Evolutionary conservation across 2,113 vertebrate species (phyloP).

Genomic region (Rhea americana): DNA sequence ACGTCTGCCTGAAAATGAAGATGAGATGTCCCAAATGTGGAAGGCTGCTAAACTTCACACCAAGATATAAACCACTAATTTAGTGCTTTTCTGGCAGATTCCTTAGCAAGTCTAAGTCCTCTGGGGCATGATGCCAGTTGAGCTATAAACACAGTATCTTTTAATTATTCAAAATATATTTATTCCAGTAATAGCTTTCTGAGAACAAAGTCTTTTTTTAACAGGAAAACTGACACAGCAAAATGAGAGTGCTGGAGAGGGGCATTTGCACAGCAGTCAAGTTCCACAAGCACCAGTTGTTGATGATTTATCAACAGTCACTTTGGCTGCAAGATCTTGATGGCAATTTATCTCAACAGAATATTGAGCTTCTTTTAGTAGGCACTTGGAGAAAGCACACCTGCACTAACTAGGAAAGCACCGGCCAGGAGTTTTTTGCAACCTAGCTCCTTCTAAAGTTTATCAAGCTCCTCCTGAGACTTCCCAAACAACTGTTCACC

Average conservation of each 20-base stretch:
- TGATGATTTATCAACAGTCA: conserved; percentile 11
- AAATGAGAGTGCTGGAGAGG: conserved; percentile 10
- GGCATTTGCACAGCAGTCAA: neutral
- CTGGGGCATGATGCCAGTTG: conserved; percentile 20
- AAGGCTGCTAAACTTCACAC: conserved; percentile 31
- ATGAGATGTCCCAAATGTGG: conserved; percentile 5
- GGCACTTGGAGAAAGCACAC: neutral
- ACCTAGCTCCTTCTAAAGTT: neutral
- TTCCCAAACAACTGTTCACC: neutral
- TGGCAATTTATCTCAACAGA: neutral
- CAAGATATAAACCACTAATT: neutral
- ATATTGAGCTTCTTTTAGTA: neutral
- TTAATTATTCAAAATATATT: conserved; percentile 54
- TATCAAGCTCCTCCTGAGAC: neutral
- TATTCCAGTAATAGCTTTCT: conserved; percentile 20
- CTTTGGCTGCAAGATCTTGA: neutral
- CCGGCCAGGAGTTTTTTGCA: neutral
- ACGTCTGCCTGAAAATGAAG: conserved; percentile 35
- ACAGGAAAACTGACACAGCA: conserved; percentile 18
- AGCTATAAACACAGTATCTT: conserved; percentile 26
- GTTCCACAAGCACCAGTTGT: neutral
- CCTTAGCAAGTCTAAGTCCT: neutral
- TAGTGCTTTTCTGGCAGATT: conserved; percentile 5
- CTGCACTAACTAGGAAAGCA: neutral
- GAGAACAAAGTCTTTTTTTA: neutral